Base-by-base conservation (phyloP, 2,113 vertebrate genomes). In the Poeciliopsis turrubarensis region DNA sequence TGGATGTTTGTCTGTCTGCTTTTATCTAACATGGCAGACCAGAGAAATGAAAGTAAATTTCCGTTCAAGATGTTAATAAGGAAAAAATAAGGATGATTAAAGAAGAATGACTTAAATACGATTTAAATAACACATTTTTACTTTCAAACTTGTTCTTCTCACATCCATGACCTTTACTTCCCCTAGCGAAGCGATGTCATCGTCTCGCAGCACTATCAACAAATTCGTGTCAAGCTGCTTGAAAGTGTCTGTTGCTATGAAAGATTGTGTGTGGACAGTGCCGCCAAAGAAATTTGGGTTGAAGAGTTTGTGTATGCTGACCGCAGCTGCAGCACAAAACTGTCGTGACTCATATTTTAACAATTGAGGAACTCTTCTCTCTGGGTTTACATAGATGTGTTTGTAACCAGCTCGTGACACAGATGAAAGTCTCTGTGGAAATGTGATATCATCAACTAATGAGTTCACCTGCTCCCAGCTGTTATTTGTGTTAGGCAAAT, bases 251-350 rank as follows among this genome's bases (percentile, higher is more conserved):
- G 74, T 68, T 66, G 29, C 66, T 29, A 22, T 75, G 63, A 75
- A 30, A 47, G 57, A 68, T 30, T 64, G 78, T 82, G 77, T 78
- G 84, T 72, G 60, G 78, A 91, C 73, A 84, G 29, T 0, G 1
- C 87, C 88, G 89, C 69, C 89, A 86, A 47, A 86, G 62, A 77
- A 75, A 86, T 91, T 90, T 89, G 82, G 89, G 86, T 89, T 89
- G 85, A 89, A 69, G 77, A 25, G 75, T 65, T 73, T 64, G 17
- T 61, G 73, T 64, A 27, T 47, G 44, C 75, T 80, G 79, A 86
- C 76, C 86, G 65, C 83, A 86, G 85, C 87, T 80, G 80, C 79
- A 47, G 80, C 73, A 27, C 85, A 60, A 84, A 87, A 81, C 19
- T 10, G 30, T 65, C 76, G 63, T 87, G 83, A 88, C 69, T 85